Conservation (phyloP, 30 jellyfish, hydroid and myxozoan species). For the Aurelia coerulea region DNA sequence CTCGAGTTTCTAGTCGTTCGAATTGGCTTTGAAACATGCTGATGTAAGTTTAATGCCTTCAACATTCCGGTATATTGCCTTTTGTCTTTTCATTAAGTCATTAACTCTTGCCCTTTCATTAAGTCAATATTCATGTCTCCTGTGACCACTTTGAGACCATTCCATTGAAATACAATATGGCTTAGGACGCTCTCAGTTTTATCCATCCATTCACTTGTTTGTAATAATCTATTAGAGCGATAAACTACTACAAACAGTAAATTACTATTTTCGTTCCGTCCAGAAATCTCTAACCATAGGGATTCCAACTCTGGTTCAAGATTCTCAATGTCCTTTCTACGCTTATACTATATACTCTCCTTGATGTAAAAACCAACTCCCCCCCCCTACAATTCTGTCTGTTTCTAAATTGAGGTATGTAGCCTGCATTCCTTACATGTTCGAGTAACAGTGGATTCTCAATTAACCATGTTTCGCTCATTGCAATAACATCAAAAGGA, state of each 20-base stretch:
- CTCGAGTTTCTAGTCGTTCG: slow-evolving; percentile 22
- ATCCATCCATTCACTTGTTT: not conserved
- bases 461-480: slow-evolving; percentile 18
- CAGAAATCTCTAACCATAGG: slow-evolving; percentile 54
- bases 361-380: slow-evolving; percentile 56
- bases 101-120: too few relatives aligned
- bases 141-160: too few relatives aligned
- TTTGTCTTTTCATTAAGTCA: too few relatives aligned
- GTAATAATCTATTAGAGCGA: slow-evolving; percentile 24
- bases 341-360: slow-evolving; percentile 19
- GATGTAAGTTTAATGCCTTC: slow-evolving; percentile 9
- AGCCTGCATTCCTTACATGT: slow-evolving; percentile 40
- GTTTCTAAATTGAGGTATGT: slow-evolving; percentile 26
- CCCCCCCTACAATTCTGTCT: slow-evolving; percentile 54
- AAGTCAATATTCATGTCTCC: too few relatives aligned
- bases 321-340: slow-evolving; percentile 28
- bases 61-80: not conserved
- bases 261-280: slow-evolving; percentile 54
- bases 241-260: slow-evolving; percentile 47
- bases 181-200: too few relatives aligned
- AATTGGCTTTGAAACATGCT: slow-evolving; percentile 55
- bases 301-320: slow-evolving; percentile 41
- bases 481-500: not conserved
- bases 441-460: slow-evolving; percentile 36
- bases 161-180: too few relatives aligned